A percentile compares a stretch with the other conserved stretches of the same genome.
Conservation (phyloP, 2,888 invertebrate genomes). For the Dicyrtomina minuta region DNA sequence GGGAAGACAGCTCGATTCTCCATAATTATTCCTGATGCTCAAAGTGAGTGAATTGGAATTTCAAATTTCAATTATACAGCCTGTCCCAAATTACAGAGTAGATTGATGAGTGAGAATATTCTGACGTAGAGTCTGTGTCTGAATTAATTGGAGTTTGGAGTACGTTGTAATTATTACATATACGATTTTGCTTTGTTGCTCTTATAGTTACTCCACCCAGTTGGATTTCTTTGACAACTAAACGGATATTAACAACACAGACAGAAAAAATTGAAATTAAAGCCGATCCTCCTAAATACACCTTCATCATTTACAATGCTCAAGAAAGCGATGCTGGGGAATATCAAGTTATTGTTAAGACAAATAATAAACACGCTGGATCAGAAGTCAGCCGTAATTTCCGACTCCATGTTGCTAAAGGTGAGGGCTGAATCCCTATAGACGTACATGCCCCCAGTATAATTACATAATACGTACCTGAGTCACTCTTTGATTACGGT, state of each 20-base stretch:
- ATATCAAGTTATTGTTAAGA: slow-evolving; percentile 52
- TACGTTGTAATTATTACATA: too few species aligned
- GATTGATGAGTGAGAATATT: too few species aligned
- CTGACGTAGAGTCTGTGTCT: too few species aligned
- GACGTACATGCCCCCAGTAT: too few species aligned
- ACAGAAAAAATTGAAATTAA: slow-evolving; percentile 28
- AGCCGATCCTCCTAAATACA: slow-evolving; percentile 40
- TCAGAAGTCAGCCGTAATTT: slow-evolving; percentile 23
- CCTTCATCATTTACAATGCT: slow-evolving; percentile 53
- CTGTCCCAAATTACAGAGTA: too few species aligned
- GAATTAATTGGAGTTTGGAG: too few species aligned
- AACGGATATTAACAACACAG: slow-evolving; percentile 32
- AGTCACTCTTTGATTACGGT: too few species aligned
- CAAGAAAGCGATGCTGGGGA: slow-evolving; percentile 54
- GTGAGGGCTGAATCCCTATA: too few species aligned
- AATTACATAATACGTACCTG: too few species aligned
- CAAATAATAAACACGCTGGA: neutral
- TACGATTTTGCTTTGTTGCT: too few species aligned
- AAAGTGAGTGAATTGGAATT: slow-evolving; percentile 15
- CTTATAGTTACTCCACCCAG: slow-evolving; percentile 26
- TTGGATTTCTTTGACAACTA: slow-evolving; percentile 29
- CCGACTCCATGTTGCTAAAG: slow-evolving; percentile 21
- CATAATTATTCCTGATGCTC: slow-evolving; percentile 35
- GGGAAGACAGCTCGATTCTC: slow-evolving; percentile 44
- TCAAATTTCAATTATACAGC: neutral